Evolutionary conservation across 2,113 vertebrate genomes (phyloP).

Genomic region (Machaerirhynchus nigripectus): DNA sequence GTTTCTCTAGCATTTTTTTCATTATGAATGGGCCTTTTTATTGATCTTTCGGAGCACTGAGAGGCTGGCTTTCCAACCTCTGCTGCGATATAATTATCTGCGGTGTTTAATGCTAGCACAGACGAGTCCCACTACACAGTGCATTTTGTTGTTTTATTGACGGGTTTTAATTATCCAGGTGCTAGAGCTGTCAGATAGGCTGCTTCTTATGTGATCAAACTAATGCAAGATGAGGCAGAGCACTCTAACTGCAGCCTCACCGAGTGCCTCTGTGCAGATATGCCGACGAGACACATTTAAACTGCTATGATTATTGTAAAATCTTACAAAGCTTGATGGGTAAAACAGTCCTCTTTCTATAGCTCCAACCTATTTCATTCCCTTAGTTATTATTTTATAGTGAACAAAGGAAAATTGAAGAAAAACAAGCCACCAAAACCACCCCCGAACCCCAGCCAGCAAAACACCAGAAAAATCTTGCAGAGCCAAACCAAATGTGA

Average conservation of each 20-base stretch:
- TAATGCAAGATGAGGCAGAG: neutral
- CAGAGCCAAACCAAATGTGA: neutral
- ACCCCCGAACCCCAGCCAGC: neutral
- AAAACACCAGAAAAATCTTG: neutral
- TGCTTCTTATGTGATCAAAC: conserved; percentile 14
- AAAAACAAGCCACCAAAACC: neutral
- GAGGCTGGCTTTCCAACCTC: conserved; percentile 11
- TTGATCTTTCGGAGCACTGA: conserved; percentile 11
- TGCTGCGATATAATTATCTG: conserved; percentile 13
- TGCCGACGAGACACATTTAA: neutral
- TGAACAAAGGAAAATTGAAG: neutral
- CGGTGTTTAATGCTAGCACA: neutral
- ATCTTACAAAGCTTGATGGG: neutral
- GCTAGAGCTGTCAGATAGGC: conserved; percentile 11
- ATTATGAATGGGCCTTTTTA: conserved; percentile 26
- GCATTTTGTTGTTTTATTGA: conserved; percentile 47
- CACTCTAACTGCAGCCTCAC: neutral
- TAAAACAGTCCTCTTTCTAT: neutral
- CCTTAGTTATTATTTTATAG: neutral
- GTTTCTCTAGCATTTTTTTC: conserved; percentile 15
- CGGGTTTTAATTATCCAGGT: conserved; percentile 37
- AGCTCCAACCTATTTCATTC: neutral
- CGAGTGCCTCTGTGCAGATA: neutral
- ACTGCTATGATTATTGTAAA: neutral
- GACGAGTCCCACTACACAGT: neutral